Evolutionary conservation across 23 tunicate species (phyloP).

Genomic region (Aplidium turbinatum): DNA sequence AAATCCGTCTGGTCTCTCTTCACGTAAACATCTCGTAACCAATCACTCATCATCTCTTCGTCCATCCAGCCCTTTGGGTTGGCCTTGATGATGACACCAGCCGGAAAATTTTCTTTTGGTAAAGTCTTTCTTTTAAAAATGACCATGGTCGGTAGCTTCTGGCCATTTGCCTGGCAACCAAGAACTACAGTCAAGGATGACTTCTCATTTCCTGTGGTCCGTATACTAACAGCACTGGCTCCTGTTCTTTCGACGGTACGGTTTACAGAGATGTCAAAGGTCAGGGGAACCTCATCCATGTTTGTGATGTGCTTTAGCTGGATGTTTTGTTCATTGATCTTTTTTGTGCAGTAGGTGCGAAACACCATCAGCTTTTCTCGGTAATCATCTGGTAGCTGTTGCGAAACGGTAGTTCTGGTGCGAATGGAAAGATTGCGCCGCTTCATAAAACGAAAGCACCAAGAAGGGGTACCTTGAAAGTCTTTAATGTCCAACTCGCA

Average conservation of each 20-base stretch:
- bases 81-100: slow-evolving; percentile 62
- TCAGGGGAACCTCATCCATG: slow-evolving; percentile 67
- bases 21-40: slow-evolving; percentile 55
- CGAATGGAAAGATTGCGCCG: slow-evolving; percentile 56
- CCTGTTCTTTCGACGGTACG: slow-evolving; percentile 53
- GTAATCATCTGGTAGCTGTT: slow-evolving; percentile 54
- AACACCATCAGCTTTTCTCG: slow-evolving; percentile 49
- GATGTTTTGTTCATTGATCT: slow-evolving; percentile 50
- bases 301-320: slow-evolving; percentile 52
- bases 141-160: slow-evolving; percentile 56
- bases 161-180: slow-evolving; percentile 49
- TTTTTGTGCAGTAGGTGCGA: slow-evolving; percentile 48
- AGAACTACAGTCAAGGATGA: slow-evolving; percentile 55
- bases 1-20: slow-evolving; percentile 59
- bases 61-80: slow-evolving; percentile 65
- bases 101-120: slow-evolving; percentile 54
- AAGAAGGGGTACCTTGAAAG: slow-evolving; percentile 58
- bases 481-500: slow-evolving; percentile 43
- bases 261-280: slow-evolving; percentile 64
- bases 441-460: slow-evolving; percentile 65
- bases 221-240: slow-evolving; percentile 51
- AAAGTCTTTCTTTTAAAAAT: slow-evolving; percentile 54
- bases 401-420: slow-evolving; percentile 60
- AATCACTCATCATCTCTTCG: slow-evolving; percentile 61
- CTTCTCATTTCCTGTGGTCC: slow-evolving; percentile 62